Percentiles rank a stretch among this genome's conserved stretches.
Conservation (phyloP, 92 coral and sea anemone genomes). For the Zoanthus gigantus region DNA sequence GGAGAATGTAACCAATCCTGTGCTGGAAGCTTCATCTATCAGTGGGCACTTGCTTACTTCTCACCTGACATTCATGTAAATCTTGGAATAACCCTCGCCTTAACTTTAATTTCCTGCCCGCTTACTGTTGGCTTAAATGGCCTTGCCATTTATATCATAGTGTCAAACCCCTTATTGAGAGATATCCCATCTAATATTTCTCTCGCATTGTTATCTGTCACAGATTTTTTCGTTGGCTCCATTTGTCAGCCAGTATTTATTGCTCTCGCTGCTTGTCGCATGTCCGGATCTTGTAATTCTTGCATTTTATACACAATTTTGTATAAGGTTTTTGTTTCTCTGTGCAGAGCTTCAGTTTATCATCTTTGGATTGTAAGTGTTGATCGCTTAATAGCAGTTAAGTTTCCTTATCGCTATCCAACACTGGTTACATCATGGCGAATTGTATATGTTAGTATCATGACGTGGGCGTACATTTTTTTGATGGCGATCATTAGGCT, state of each 20-base stretch:
- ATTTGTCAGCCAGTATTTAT: background rate
- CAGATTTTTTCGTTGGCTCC: background rate
- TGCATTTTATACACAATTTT: background rate
- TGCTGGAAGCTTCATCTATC: background rate
- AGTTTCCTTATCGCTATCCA: background rate
- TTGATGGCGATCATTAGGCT: background rate
- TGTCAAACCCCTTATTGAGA: background rate
- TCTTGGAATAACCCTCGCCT: background rate
- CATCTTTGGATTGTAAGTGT: background rate
- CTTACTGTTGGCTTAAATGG: background rate
- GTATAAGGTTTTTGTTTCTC: no score
- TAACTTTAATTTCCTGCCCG: background rate
- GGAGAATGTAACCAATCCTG: background rate
- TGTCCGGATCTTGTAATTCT: background rate
- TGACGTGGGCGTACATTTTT: background rate
- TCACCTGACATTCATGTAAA: background rate
- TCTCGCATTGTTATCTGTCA: background rate
- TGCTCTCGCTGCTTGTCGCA: background rate
- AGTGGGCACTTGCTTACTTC: background rate
- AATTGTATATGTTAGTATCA: background rate
- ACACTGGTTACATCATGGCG: background rate
- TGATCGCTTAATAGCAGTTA: slow-evolving; percentile 22
- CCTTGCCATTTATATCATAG: background rate
- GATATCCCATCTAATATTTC: background rate
- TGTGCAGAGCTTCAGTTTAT: background rate